Evolutionary conservation across 2,888 invertebrate genomes (phyloP), one percentile per base, ranked within the genome.

Genomic region (Andrena marginata): DNA sequence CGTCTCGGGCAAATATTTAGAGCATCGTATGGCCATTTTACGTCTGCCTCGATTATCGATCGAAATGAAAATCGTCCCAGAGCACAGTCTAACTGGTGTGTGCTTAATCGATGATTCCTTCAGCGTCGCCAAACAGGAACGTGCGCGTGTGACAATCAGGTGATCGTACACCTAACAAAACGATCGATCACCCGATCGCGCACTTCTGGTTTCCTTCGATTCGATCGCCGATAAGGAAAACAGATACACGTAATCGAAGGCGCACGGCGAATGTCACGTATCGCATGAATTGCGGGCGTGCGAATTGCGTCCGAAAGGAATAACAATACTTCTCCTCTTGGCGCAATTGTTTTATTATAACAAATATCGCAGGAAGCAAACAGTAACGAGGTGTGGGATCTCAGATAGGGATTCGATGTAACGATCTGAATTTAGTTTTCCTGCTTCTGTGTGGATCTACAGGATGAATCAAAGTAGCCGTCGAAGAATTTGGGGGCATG

Each of bases 141-240:
- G 10, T 8, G 8, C 16, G n/a, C 31, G 33, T 71, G 56, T 56
- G 63, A 26, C 68, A 33, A 70, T 29, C 60, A 62, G 23, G 23
- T 54, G 76, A 69, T 54, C 8, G n/a, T 29, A 2, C 75, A 31
- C 31, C 31, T 67, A 63, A 78, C 56, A 75, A 71, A 75, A 60
- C 75, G 71, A 20, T 62, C 62, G 67, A 77, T 77, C 67, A 31
- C 42, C 31, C 51, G 20, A 1, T 63, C 42, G 54, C n/a, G 13
- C 29, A 23, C 8, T 64, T 42, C 49, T 49, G 69, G 64, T 64
- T 73, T 56, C 51, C 31, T 51, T 67, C 67, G 70, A 71, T 35
- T 69, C 49, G 49, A 59, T 26, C n/a, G 10, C 26, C 23, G 64
- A 67, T 76, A 71, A 70, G 23, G 65, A 56, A 49, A 33, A 29